Evolutionary conservation across 2,888 invertebrate genomes (phyloP).

Genomic region (Polydesmus complanatus): DNA sequence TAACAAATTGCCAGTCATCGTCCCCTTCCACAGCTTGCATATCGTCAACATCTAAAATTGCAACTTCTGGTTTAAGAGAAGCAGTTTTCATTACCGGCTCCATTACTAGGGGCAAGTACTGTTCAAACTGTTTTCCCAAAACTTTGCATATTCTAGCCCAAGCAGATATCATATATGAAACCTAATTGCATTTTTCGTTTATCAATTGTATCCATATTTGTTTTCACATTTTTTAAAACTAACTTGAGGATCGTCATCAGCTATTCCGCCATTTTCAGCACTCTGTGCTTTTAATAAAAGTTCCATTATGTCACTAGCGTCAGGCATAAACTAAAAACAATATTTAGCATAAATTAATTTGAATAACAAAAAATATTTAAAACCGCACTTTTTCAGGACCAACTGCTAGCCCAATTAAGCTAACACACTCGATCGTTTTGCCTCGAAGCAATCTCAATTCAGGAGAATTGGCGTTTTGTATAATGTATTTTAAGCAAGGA

Average conservation of each 20-base stretch:
- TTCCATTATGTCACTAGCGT: conserved; percentile 93
- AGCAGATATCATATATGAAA: conserved; percentile 93
- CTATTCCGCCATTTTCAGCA: conserved; percentile 57
- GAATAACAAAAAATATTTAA: background rate
- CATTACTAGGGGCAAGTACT: conserved; percentile 90
- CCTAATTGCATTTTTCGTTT: conserved; percentile 32
- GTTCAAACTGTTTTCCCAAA: conserved; percentile 68
- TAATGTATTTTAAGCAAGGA: conserved; percentile 92
- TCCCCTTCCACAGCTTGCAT: conserved; percentile 65
- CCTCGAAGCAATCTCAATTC: conserved; percentile 84
- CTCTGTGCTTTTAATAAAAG: conserved; percentile 73
- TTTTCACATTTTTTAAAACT: background rate
- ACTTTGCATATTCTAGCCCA: conserved; percentile 99
- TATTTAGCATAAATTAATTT: background rate
- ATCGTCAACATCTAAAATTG: conserved; percentile 54
- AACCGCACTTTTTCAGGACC: conserved; percentile 34
- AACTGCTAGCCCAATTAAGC: conserved; percentile 69
- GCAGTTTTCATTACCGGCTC: conserved; percentile 84
- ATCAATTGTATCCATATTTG: no score
- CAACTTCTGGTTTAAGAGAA: conserved; percentile 83
- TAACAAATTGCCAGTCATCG: conserved; percentile 87
- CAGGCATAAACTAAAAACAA: conserved; percentile 52
- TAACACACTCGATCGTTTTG: conserved; percentile 98
- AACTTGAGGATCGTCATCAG: conserved; percentile 85
- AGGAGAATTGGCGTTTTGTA: conserved; percentile 76